Conservation (phyloP, 2,888 invertebrate species). For the Andrena dorsata region DNA sequence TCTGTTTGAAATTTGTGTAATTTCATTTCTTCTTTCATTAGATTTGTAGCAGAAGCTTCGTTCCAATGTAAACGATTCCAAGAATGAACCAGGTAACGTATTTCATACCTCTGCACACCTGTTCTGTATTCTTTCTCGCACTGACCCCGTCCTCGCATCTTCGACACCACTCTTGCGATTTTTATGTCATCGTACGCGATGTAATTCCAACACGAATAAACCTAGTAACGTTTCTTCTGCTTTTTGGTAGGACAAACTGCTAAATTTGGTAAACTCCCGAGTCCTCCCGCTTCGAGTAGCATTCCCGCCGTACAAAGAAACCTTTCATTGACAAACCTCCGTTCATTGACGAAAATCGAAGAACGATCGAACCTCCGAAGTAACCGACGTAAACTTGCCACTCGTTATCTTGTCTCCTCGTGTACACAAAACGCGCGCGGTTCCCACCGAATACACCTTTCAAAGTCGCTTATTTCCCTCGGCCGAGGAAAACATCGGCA, state of each 20-base stretch:
- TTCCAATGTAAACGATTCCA: neutral
- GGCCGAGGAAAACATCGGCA: neutral
- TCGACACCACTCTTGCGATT: neutral
- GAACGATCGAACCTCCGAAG: neutral
- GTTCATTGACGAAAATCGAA: neutral
- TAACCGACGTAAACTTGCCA: neutral
- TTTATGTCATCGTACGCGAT: neutral
- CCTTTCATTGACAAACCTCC: too few species aligned
- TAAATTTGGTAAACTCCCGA: neutral
- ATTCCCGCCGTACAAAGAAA: too few species aligned
- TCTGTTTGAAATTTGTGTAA: too few species aligned
- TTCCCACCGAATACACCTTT: constrained; percentile 4
- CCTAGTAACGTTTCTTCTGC: too few species aligned
- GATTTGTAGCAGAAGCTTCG: too few species aligned
- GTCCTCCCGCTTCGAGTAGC: too few species aligned
- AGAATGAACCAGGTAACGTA: neutral
- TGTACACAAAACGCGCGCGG: neutral
- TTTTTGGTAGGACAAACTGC: neutral
- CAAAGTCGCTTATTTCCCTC: constrained; percentile 6
- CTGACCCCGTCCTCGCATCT: neutral
- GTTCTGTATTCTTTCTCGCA: too few species aligned
- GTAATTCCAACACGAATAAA: neutral
- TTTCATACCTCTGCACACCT: neutral
- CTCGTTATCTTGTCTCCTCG: constrained; percentile 4
- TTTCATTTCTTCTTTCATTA: too few species aligned